Evolutionary conservation across 2,797 vertebrate species (phyloP).

Genomic region (Peromyscus attwateri): DNA sequence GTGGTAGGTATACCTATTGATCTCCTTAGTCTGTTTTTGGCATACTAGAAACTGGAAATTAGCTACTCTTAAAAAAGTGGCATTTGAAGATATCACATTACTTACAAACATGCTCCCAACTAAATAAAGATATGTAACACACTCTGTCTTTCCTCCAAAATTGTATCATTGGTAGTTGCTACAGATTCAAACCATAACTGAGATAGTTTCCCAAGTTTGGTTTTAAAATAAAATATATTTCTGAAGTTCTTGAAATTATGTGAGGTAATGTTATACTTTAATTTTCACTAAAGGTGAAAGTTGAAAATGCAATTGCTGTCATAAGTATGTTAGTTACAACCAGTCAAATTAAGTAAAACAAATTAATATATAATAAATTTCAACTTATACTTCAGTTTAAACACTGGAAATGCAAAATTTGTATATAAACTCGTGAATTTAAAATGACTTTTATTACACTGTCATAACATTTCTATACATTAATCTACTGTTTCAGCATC

Average conservation of each 20-base stretch:
- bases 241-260: neutral
- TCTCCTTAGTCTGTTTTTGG: neutral
- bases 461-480: neutral
- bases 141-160: neutral
- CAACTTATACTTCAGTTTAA: neutral
- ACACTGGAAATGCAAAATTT: neutral
- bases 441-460: neutral
- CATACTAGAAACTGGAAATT: neutral
- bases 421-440: neutral
- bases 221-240: neutral
- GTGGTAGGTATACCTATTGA: neutral
- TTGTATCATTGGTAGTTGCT: neutral
- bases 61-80: neutral
- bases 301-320: neutral
- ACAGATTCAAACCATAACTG: neutral
- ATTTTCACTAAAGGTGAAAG: neutral
- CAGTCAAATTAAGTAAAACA: neutral
- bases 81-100: neutral
- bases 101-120: neutral
- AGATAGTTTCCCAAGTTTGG: neutral
- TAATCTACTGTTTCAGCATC: neutral
- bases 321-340: neutral
- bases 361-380: neutral
- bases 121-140: neutral
- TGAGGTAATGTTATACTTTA: neutral